A percentile compares a stretch with the other conserved stretches of the same genome.
These are phyloP conservation scores for Lysandra coridon DNA, from an alignment of 2,888 invertebrate genomes.

Conservation along the genomic window DNA sequence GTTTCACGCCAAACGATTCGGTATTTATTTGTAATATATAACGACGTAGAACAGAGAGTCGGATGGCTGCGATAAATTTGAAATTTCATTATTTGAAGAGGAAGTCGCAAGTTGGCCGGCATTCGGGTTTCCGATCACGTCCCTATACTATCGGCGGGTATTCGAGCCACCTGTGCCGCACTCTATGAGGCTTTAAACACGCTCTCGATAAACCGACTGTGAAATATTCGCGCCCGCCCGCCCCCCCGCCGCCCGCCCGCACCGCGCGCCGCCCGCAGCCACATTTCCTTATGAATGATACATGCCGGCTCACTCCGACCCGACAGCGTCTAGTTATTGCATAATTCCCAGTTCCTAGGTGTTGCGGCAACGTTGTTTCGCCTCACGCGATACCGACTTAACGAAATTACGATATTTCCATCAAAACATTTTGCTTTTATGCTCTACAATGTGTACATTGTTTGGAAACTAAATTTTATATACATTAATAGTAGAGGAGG, in stretches of 20 bases:
- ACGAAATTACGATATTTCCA: constrained; percentile 26
- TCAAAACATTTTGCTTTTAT: constrained; percentile 47
- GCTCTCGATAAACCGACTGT: constrained; percentile 76
- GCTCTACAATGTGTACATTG: not conserved
- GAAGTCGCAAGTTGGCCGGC: constrained; percentile 73
- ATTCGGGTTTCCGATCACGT: constrained; percentile 76
- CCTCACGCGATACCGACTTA: constrained; percentile 20
- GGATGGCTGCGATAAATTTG: constrained; percentile 75
- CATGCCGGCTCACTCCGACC: constrained; percentile 60
- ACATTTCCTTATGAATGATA: constrained; percentile 77
- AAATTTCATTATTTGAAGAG: constrained; percentile 79
- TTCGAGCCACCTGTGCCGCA: constrained; percentile 76
- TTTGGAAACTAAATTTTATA: not conserved
- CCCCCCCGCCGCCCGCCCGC: constrained; percentile 63
- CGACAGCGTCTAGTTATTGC: constrained; percentile 54
- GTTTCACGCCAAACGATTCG: constrained; percentile 10
- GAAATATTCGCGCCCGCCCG: constrained; percentile 68
- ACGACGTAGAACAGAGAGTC: constrained; percentile 60
- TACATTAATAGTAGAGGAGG: not conserved
- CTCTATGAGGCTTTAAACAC: constrained; percentile 77
- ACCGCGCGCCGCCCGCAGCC: constrained; percentile 59
- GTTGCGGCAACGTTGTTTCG: constrained; percentile 25
- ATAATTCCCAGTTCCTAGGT: constrained; percentile 50
- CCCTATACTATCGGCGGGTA: constrained; percentile 76
- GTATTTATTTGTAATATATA: constrained; percentile 58